Conservation (phyloP, 2,888 invertebrate species). For the Nymphalis c-album region DNA sequence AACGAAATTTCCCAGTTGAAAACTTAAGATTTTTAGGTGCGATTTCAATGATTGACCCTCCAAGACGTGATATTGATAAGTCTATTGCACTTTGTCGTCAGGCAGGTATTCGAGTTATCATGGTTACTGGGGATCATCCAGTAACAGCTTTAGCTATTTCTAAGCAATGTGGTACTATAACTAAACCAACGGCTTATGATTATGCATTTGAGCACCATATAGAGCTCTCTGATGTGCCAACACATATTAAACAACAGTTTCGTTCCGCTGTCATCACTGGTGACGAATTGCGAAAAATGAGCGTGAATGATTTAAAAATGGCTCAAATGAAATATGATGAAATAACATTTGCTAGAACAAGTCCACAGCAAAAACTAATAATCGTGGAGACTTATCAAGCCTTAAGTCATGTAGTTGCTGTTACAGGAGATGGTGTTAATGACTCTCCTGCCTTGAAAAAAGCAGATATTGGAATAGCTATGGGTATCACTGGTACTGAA, state of each 20-base stretch:
- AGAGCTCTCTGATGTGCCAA: conserved; percentile 75
- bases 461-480: conserved; percentile 91
- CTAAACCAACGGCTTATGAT: conserved; percentile 85
- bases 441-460: conserved; percentile 93
- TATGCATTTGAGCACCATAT: conserved; percentile 83
- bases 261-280: conserved; percentile 70
- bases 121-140: conserved; percentile 89
- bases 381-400: conserved; percentile 91
- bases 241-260: conserved; percentile 68
- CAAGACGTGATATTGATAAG: conserved; percentile 84
- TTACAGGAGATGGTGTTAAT: conserved; percentile 94
- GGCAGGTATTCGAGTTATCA: conserved; percentile 87
- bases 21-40: conserved; percentile 83
- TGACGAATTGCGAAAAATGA: conserved; percentile 82
- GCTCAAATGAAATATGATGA: conserved; percentile 83
- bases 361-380: conserved; percentile 85
- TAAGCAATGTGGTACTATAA: conserved; percentile 84
- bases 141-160: conserved; percentile 88
- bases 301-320: conserved; percentile 76
- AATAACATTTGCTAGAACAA: conserved; percentile 88
- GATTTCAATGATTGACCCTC: conserved; percentile 88
- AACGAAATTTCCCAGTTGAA: conserved; percentile 84
- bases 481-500: conserved; percentile 90
- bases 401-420: conserved; percentile 90
- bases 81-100: conserved; percentile 85